A percentile compares a stretch with the other conserved stretches of the same genome.
These are phyloP conservation scores for Aratinga solstitialis DNA, from an alignment of 2,797 vertebrate species.

Conservation along the genomic window DNA sequence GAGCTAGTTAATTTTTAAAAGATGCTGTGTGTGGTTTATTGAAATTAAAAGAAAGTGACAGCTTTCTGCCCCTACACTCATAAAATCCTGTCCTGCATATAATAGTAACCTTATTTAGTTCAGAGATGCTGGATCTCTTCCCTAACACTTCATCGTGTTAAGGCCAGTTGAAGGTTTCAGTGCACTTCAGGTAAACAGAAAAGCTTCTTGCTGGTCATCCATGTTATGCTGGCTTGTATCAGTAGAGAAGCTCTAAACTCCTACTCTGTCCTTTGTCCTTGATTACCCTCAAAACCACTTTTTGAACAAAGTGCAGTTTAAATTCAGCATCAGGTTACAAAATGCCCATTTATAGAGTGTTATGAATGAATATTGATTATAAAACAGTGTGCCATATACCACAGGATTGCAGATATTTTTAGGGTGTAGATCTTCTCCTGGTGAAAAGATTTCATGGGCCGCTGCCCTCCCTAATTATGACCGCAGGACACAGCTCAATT, in stretches of 20 bases:
- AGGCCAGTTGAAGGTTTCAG: slow-evolving; percentile 58
- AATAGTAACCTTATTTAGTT: slow-evolving; percentile 57
- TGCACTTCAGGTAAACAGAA: background rate
- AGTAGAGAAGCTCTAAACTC: background rate
- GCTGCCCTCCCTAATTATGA: slow-evolving; percentile 36
- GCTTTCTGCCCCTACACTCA: slow-evolving; percentile 62
- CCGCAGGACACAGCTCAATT: slow-evolving; percentile 41
- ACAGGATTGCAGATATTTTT: slow-evolving; percentile 32
- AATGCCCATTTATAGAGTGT: background rate
- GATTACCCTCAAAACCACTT: slow-evolving; percentile 13
- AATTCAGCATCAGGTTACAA: slow-evolving; percentile 3
- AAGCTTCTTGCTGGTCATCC: background rate
- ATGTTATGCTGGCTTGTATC: background rate
- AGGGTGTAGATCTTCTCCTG: slow-evolving; percentile 29
- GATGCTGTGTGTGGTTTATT: slow-evolving; percentile 70
- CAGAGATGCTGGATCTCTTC: slow-evolving; percentile 14
- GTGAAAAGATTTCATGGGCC: slow-evolving; percentile 38
- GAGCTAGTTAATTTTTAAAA: slow-evolving; percentile 73
- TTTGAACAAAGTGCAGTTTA: background rate
- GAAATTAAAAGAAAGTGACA: slow-evolving; percentile 68
- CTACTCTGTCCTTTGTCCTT: slow-evolving; percentile 20
- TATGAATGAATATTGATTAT: slow-evolving; percentile 58
- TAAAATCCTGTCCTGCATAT: slow-evolving; percentile 64
- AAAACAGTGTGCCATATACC: background rate
- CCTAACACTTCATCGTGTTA: background rate